Conservation (phyloP, 2,797 vertebrate species). For the Hylomyscus alleni region DNA sequence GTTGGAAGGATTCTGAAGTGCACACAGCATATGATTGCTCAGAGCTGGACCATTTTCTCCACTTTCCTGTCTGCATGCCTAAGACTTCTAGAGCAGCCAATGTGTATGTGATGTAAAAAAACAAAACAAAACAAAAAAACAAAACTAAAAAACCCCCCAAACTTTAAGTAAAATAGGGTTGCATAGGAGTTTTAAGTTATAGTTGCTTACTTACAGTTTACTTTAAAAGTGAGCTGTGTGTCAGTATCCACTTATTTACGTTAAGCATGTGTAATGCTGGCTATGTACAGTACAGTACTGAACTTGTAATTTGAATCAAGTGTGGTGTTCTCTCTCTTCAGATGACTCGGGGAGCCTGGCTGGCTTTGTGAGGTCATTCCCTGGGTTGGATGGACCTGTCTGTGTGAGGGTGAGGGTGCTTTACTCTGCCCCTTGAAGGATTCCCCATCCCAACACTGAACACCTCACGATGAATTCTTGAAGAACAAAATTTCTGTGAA, state of each 20-base stretch:
- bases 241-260: constrained; percentile 76
- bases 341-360: background rate
- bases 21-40: background rate
- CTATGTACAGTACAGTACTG: constrained; percentile 86
- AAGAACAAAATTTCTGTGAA: constrained; percentile 80
- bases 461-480: constrained; percentile 55
- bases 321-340: constrained; percentile 33
- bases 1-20: constrained; percentile 1
- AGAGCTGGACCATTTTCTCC: constrained; percentile 23
- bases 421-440: background rate
- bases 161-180: constrained; percentile 24
- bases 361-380: background rate
- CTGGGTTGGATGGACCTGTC: background rate
- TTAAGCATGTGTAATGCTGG: constrained; percentile 79
- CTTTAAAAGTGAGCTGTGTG: constrained; percentile 46
- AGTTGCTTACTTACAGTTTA: constrained; percentile 59
- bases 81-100: constrained; percentile 55
- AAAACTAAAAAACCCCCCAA: background rate
- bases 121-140: background rate
- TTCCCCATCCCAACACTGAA: background rate
- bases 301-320: constrained; percentile 81
- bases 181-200: constrained; percentile 26
- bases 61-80: background rate
- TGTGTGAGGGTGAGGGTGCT: background rate
- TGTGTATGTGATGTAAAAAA: background rate